Evolutionary conservation across 2,113 vertebrate species (phyloP).

Genomic region (Neodontobutis hainanensis): DNA sequence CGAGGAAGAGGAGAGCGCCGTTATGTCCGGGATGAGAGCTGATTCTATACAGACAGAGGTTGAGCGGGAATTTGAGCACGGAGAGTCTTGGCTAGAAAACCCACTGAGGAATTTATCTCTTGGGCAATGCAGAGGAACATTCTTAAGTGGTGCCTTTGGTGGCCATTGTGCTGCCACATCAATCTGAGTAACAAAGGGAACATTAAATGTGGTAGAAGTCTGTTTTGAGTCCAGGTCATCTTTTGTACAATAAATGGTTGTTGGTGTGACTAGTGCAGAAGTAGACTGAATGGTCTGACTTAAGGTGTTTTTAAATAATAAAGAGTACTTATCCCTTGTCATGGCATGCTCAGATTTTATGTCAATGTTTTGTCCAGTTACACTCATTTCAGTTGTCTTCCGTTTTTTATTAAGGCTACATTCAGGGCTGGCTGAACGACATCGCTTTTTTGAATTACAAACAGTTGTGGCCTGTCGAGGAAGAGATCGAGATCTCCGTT

Average conservation of each 20-base stretch:
- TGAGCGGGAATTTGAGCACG: constrained; percentile 45
- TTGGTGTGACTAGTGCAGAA: background rate
- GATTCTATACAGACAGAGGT: constrained; percentile 73
- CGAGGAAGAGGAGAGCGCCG: constrained; percentile 40
- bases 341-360: background rate
- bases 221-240: constrained; percentile 9
- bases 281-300: background rate
- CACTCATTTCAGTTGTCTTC: constrained; percentile 24
- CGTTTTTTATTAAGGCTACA: constrained; percentile 55
- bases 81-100: constrained; percentile 43
- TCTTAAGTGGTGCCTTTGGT: background rate
- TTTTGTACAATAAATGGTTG: background rate
- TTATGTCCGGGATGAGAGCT: constrained; percentile 53
- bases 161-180: constrained; percentile 3
- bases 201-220: constrained; percentile 7
- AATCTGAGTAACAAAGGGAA: constrained; percentile 14
- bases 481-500: constrained; percentile 29
- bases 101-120: background rate
- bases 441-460: constrained; percentile 68
- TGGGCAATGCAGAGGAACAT: background rate
- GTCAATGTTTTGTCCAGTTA: constrained; percentile 4
- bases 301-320: background rate
- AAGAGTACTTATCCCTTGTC: background rate
- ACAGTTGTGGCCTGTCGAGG: background rate
- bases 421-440: constrained; percentile 55